phyloP scores from a whole-genome alignment of 1,140 invertebrate species.

The Cyclina sinensis region DNA sequence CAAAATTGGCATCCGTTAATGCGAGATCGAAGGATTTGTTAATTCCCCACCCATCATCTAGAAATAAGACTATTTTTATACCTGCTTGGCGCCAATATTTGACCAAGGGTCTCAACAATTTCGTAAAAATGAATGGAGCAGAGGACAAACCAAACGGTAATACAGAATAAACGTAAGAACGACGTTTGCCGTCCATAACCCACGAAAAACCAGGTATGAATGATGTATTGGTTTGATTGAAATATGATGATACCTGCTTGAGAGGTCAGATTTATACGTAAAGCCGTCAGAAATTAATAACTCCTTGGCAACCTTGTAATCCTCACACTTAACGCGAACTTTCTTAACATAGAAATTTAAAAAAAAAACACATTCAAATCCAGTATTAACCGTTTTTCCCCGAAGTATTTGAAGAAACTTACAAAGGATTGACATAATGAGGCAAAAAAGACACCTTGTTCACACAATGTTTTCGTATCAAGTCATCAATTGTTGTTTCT shows the following conservation, averaged over 20 bases:
- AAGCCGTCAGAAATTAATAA: background rate
- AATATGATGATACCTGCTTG: conserved; percentile 2
- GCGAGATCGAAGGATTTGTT: conserved; percentile 1
- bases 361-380: conserved; percentile 24
- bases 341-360: conserved; percentile 10
- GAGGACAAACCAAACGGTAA: conserved; percentile 56
- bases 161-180: conserved; percentile 56
- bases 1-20: conserved; percentile 36
- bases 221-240: background rate
- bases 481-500: background rate
- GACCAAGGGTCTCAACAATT: conserved; percentile 52
- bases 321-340: conserved; percentile 11
- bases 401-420: background rate
- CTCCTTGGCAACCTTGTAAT: conserved; percentile 24
- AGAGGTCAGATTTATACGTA: conserved; percentile 25
- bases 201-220: conserved; percentile 44
- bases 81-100: conserved; percentile 40
- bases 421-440: conserved; percentile 9
- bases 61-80: conserved; percentile 44
- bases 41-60: conserved; percentile 49
- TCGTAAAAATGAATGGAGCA: conserved; percentile 51
- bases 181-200: background rate
- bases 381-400: background rate
- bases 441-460: background rate
- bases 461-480: conserved; percentile 32